Evolutionary conservation across 1,140 invertebrate genomes (phyloP).

Genomic region (Orius laevigatus): DNA sequence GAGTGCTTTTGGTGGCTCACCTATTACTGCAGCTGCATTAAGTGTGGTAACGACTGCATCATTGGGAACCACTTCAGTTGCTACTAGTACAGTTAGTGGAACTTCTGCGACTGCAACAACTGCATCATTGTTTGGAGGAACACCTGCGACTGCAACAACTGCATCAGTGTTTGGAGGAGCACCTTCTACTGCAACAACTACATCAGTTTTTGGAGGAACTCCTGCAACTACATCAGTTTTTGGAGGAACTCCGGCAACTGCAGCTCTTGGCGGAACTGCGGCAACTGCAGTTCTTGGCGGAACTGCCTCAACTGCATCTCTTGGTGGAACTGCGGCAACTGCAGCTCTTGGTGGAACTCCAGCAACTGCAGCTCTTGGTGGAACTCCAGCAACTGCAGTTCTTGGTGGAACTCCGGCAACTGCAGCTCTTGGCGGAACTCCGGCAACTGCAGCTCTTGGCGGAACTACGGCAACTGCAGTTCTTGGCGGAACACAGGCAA

Average conservation of each 20-base stretch:
- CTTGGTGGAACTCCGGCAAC: neutral
- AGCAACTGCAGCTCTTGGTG: conserved; percentile 2
- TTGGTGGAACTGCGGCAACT: neutral
- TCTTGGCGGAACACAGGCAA: neutral
- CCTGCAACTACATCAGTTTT: no score
- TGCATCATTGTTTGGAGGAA: neutral
- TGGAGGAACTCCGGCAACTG: no score
- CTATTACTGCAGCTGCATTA: neutral
- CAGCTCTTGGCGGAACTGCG: no score
- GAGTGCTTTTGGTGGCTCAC: neutral
- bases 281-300: neutral
- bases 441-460: neutral
- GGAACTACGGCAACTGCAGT: neutral
- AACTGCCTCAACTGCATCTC: conserved; percentile 2
- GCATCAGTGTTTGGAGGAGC: neutral
- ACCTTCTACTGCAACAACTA: neutral
- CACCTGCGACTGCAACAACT: neutral
- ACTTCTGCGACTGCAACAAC: neutral
- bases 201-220: no score
- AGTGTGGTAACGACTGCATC: neutral
- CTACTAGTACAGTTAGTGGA: neutral
- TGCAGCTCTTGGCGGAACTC: neutral
- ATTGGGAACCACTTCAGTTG: neutral
- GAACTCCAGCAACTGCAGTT: neutral
- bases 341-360: neutral